Evolutionary conservation across 1,140 invertebrate genomes (phyloP).

Genomic region (Drosophila asahinai): DNA sequence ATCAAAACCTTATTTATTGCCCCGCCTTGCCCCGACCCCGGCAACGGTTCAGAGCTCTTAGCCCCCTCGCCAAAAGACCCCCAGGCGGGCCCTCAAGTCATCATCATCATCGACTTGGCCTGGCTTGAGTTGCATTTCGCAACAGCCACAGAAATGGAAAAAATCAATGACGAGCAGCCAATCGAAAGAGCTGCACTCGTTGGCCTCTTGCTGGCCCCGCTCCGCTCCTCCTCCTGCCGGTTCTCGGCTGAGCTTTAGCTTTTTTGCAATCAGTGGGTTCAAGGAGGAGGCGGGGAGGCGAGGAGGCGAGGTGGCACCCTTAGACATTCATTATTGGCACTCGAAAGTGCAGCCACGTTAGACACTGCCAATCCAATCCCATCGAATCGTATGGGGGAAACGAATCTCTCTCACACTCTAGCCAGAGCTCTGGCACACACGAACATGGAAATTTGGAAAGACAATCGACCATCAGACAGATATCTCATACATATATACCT

Average conservation of each 20-base stretch:
- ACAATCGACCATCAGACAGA: conserved; percentile 53
- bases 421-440: conserved; percentile 25
- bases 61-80: conserved; percentile 6
- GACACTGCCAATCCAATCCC: conserved; percentile 49
- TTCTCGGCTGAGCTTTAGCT: conserved; percentile 33
- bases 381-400: conserved; percentile 12
- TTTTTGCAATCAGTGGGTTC: conserved; percentile 51
- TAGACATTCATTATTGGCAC: conserved; percentile 82
- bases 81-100: conserved; percentile 66
- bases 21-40: conserved; percentile 1
- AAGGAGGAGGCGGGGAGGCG: conserved; percentile 14
- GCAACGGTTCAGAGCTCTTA: not conserved
- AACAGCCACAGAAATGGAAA: conserved; percentile 60
- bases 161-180: conserved; percentile 76
- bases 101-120: conserved; percentile 59
- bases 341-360: conserved; percentile 74
- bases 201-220: conserved; percentile 27
- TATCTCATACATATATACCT: conserved; percentile 32
- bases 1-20: conserved; percentile 85
- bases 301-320: conserved; percentile 41
- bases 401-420: not conserved
- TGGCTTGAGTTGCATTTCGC: conserved; percentile 78
- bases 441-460: conserved; percentile 63
- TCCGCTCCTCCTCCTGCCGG: not conserved
- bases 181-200: conserved; percentile 75